Conservation (phyloP, 2,113 vertebrate genomes). For the Bos javanicus region DNA sequence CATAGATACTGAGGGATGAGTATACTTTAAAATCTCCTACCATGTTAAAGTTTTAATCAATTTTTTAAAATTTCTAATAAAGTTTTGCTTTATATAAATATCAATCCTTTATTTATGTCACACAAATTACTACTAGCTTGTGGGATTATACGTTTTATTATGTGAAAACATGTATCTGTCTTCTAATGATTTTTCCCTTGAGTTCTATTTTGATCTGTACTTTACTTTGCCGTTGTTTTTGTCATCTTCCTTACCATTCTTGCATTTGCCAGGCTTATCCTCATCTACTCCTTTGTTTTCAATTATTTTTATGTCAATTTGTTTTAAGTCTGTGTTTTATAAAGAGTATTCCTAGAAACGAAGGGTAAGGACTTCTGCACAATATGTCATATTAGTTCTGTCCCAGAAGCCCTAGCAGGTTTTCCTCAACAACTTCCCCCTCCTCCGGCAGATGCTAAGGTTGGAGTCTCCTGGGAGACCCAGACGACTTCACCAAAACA, state of each 20-base stretch:
- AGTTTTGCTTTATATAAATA: neutral
- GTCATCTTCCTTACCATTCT: neutral
- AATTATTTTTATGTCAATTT: neutral
- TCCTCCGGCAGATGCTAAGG: neutral
- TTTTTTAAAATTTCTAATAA: neutral
- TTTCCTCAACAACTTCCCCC: neutral
- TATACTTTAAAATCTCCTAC: neutral
- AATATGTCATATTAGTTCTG: neutral
- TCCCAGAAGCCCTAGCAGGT: neutral
- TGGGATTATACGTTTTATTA: neutral
- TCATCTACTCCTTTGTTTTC: neutral
- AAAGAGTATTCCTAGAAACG: neutral
- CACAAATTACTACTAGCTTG: neutral
- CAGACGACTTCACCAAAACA: neutral
- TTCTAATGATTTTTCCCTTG: neutral
- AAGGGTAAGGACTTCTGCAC: neutral
- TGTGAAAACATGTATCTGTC: neutral
- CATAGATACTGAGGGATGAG: neutral
- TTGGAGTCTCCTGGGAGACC: neutral
- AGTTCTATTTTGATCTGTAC: neutral
- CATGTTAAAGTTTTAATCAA: neutral
- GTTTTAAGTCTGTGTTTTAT: neutral
- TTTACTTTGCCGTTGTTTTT: neutral
- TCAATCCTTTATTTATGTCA: neutral
- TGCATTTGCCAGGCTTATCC: neutral